Percentiles rank a stretch among this genome's conserved stretches.
Evolutionary conservation across 2,113 vertebrate genomes (phyloP).

Genomic region (Laterallus jamaicensis): DNA sequence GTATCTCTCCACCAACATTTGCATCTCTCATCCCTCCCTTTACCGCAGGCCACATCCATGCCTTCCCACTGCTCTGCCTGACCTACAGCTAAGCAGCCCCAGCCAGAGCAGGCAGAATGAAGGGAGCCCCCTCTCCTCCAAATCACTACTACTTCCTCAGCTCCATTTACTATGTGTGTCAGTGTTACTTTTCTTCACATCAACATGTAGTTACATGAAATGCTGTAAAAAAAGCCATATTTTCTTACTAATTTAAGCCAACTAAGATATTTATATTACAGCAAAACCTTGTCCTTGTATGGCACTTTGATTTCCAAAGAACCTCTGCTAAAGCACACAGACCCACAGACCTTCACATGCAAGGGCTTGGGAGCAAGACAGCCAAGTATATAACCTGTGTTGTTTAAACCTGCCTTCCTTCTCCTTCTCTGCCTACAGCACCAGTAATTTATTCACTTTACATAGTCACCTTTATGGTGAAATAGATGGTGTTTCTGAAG

Average conservation of each 20-base stretch:
- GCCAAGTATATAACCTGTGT: not conserved
- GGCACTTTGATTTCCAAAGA: not conserved
- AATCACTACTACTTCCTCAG: not conserved
- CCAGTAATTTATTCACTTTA: not conserved
- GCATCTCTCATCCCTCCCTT: not conserved
- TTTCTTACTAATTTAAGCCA: not conserved
- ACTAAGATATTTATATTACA: not conserved
- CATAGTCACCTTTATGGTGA: not conserved
- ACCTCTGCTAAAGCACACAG: not conserved
- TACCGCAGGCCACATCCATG: fast-evolving
- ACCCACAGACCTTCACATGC: not conserved
- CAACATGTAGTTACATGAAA: not conserved
- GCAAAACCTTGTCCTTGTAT: not conserved
- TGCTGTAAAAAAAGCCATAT: not conserved
- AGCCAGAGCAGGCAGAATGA: not conserved
- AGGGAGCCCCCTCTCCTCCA: not conserved
- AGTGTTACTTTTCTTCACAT: not conserved
- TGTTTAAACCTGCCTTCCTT: not conserved
- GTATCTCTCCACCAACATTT: not conserved
- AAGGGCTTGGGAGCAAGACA: not conserved
- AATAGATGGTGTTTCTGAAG: not conserved
- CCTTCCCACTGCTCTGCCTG: not conserved
- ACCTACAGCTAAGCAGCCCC: not conserved
- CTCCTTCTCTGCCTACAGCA: not conserved
- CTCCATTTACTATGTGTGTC: not conserved